phyloP scores from a whole-genome alignment of 2,113 vertebrate genomes.

The Aegotheles bennettii region DNA sequence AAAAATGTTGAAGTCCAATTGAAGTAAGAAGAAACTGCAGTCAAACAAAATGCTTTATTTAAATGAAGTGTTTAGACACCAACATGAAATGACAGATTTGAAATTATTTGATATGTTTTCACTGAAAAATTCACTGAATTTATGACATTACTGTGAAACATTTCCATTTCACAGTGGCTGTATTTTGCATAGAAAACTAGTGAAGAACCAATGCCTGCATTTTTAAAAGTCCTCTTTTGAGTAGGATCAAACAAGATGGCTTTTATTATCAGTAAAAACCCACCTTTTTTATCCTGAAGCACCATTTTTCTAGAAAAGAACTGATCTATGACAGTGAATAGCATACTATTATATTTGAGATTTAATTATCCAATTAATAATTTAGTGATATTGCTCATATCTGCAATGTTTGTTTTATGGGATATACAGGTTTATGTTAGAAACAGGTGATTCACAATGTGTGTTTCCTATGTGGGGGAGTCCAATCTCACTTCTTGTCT shows the following conservation, averaged over 20 bases:
- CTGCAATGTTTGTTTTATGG: neutral
- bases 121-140: neutral
- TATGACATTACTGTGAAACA: neutral
- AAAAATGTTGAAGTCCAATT: neutral
- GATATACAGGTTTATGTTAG: neutral
- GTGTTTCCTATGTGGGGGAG: neutral
- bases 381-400: neutral
- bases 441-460: neutral
- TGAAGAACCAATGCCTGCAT: neutral
- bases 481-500: neutral
- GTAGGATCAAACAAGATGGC: neutral
- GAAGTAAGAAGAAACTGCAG: neutral
- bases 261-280: neutral
- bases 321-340: neutral
- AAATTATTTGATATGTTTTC: neutral
- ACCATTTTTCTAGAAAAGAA: neutral
- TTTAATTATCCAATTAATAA: neutral
- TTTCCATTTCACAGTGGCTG: neutral
- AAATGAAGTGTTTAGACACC: neutral
- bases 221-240: neutral
- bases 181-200: neutral
- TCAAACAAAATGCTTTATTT: neutral
- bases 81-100: neutral
- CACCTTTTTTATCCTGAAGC: neutral
- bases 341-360: neutral